Evolutionary conservation across 2,797 vertebrate genomes (phyloP), one percentile per base, ranked within the genome.

Genomic region (Octomys mimax): DNA sequence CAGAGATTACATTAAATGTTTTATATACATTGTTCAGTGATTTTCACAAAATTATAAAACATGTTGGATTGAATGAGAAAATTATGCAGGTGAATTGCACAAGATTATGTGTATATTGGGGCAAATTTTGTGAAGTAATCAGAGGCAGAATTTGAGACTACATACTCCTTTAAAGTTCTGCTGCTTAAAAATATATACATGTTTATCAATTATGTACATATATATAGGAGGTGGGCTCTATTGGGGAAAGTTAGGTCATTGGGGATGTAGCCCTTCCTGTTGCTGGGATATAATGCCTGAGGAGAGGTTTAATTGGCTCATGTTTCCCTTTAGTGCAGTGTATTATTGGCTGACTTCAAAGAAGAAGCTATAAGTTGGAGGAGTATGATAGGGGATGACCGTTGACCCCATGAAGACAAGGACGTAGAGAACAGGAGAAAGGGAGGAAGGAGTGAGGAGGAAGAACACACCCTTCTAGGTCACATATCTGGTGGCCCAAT

Each of bases 1-100:
- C 59, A 80, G 26, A 13, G 28, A 61, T 83, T 87, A 81, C 73
- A 13, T 33, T 62, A 64, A 68, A 39, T 46, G 26, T 11, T 84
- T 57, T 90, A 82, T 33, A 26, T 75, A 6, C 4, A 82, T 83
- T 68, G 49, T 6, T 88, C 93, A 87, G 13, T 49, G 18, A 57
- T 24, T 73, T 39, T 75, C 77, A 70, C 87, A 95, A 28, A 93
- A 73, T 59, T 77, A 46, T 2, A 89, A 90, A 95, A 61, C 2
- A 73, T 19, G n/a, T 1, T 54, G 4, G 46, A 57, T 49, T 82
- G 95, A 78, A 87, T 78, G 49, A 87, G 21, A 87, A 96, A 91
- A 90, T 64, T 77, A n/a, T 11, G 39, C 36, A 42, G 59, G 49
- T 73, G 61, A 78, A 80, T 88, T 84, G 14, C 42, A 24, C 64